Base-by-base conservation (phyloP, 2,888 invertebrate species). In the Lasioglossum figueresi region DNA sequence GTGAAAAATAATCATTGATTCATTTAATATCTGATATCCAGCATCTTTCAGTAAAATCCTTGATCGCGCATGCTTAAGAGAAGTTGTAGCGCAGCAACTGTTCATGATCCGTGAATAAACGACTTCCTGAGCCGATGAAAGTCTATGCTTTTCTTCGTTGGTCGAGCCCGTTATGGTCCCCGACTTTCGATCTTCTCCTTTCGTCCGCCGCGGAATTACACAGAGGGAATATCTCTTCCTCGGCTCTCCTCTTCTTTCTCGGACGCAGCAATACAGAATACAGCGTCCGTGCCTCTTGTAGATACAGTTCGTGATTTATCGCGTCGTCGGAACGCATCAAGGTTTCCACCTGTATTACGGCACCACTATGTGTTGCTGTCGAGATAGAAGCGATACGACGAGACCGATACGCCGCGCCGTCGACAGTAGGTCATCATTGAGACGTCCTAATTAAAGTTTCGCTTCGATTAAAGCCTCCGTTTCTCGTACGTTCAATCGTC, bases 321-420 rank as follows among this genome's bases (percentile, higher is more conserved):
- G 87, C 89, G 82, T 84, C 88, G 89, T 82, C 86, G 87, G 71
- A 83, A 89, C 82, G 89, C 88, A 90, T 90, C 90, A 90, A 88
- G 84, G 89, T 89, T 87, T 87, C 85, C 84, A 89, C 88, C 80
- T 82, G 86, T 90, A 81, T 87, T 86, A 84, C 87, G 86, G 86
- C 77, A 87, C 84, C 83, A 31, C 40, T 37, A 56, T 43, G 31
- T 43, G 80, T 74, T 37, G 79, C 74, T 70, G 59, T 56, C 45
- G 48, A 81, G 73, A 77, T 79, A 73, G 80, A 82, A 66, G 63
- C 76, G 77, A 66, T 66, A 76, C 14, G 82, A 76, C 31, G 77
- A 34, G 70, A 37, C 72, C 70, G 63, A 73, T 40, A 68, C 27
- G 76, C 70, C 48, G 80, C 23, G 74, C 70, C 48, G 80, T 71